These are phyloP conservation scores for Hermaeophaga mercurialis DNA, from an alignment of 2,888 invertebrate species.

Conservation along the genomic window DNA sequence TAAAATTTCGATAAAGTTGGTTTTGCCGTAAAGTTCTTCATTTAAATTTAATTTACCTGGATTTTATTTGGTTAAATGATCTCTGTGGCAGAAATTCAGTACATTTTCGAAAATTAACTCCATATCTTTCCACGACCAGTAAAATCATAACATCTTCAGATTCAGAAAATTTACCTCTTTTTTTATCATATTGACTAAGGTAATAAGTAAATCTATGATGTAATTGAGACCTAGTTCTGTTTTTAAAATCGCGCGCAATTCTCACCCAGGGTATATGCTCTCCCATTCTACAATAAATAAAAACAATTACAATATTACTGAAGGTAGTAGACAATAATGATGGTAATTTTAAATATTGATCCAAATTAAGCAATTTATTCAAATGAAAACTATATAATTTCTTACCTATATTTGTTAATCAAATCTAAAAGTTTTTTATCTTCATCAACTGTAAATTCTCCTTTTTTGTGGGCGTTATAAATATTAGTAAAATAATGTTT, in stretches of 20 bases:
- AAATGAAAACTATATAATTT: background rate
- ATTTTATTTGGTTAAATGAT: constrained; percentile 65
- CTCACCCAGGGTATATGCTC: constrained; percentile 76
- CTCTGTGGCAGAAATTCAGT: constrained; percentile 66
- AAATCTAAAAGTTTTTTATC: constrained; percentile 67
- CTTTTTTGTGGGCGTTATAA: constrained; percentile 44
- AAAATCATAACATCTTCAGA: constrained; percentile 71
- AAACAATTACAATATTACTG: too few species aligned
- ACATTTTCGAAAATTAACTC: constrained; percentile 64
- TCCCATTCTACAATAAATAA: constrained; percentile 67
- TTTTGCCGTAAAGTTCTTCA: too few species aligned
- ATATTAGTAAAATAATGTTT: constrained; percentile 66
- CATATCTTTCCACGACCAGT: constrained; percentile 67
- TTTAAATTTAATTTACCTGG: constrained; percentile 37
- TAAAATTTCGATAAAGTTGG: too few species aligned
- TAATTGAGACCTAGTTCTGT: constrained; percentile 68
- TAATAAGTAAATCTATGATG: constrained; percentile 63
- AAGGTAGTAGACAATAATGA: too few species aligned
- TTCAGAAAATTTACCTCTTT: constrained; percentile 67
- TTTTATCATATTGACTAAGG: constrained; percentile 55
- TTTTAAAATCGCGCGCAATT: constrained; percentile 67
- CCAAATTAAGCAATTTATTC: background rate
- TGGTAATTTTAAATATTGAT: too few species aligned
- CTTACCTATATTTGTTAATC: constrained; percentile 64
- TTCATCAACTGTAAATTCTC: constrained; percentile 72